Evolutionary conservation across 2,888 invertebrate species (phyloP).

Genomic region (Dicranocentrus wangi): DNA sequence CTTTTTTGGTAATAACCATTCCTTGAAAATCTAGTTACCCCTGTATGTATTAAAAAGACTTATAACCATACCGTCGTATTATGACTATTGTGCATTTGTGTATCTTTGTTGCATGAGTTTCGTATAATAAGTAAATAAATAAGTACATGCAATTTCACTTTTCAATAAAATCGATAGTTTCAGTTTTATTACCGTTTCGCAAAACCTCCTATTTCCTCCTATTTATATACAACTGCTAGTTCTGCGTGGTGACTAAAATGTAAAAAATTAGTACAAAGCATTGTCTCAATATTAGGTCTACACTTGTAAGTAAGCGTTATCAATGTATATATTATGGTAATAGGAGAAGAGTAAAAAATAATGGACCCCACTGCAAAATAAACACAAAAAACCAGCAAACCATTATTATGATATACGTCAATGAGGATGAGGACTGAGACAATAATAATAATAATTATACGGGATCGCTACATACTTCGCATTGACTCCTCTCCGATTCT

Average conservation of each 20-base stretch:
- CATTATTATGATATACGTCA: neutral
- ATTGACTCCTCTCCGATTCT: too few relatives aligned
- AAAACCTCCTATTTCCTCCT: neutral
- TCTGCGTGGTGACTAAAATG: constrained; percentile 56
- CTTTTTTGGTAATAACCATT: too few relatives aligned
- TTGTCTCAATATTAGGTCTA: constrained; percentile 54
- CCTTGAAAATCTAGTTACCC: too few relatives aligned
- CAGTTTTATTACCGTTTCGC: neutral
- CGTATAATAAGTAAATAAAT: too few relatives aligned
- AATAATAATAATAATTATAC: too few relatives aligned
- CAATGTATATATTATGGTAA: neutral
- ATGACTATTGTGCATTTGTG: too few relatives aligned
- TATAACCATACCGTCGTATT: too few relatives aligned
- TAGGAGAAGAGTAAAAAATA: constrained; percentile 1
- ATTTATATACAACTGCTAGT: constrained; percentile 10
- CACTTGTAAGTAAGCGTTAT: constrained; percentile 37
- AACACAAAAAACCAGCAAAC: constrained; percentile 5
- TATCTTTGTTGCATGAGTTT: too few relatives aligned
- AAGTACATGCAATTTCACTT: too few relatives aligned
- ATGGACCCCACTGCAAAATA: constrained; percentile 42
- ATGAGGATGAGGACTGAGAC: too few relatives aligned
- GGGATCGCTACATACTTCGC: too few relatives aligned
- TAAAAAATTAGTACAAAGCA: constrained; percentile 62
- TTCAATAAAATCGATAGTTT: neutral
- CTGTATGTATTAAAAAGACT: too few relatives aligned